Conservation (phyloP, 2,113 vertebrate species). For the Dipodomys merriami region DNA sequence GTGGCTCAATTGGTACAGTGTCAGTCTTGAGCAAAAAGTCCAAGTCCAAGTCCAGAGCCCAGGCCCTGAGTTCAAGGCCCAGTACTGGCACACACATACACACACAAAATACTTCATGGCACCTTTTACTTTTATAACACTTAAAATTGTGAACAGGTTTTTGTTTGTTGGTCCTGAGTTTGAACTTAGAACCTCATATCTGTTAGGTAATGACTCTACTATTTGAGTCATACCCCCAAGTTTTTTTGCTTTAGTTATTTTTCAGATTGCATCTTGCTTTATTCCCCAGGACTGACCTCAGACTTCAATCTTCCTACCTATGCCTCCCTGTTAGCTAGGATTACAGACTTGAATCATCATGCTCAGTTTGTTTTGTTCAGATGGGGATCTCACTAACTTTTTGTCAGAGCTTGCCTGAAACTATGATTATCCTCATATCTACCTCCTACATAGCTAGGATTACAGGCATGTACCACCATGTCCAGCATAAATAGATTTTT, state of each 20-base stretch:
- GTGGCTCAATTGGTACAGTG: no score
- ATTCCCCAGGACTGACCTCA: no score
- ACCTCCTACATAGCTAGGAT: not conserved
- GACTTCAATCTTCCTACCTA: not conserved
- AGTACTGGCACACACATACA: no score
- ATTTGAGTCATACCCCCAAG: not conserved
- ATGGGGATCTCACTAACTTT: no score
- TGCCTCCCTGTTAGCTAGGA: not conserved
- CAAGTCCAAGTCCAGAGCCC: no score
- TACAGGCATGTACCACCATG: no score
- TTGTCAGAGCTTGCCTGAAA: no score
- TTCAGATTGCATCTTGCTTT: not conserved
- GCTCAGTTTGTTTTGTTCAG: no score
- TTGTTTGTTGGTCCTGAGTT: not conserved
- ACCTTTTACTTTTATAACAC: conserved; percentile 16
- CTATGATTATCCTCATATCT: not conserved
- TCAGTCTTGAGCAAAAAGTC: no score
- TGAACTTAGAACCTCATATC: no score
- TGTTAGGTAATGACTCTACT: not conserved
- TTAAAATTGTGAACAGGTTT: not conserved
- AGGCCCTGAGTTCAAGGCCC: no score
- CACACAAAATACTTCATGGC: not conserved
- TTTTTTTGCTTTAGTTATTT: not conserved
- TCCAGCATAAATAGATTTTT: no score
- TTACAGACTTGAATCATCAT: not conserved